These are phyloP conservation scores for Molossus molossus DNA, from an alignment of 2,797 vertebrate species.

Conservation along the genomic window DNA sequence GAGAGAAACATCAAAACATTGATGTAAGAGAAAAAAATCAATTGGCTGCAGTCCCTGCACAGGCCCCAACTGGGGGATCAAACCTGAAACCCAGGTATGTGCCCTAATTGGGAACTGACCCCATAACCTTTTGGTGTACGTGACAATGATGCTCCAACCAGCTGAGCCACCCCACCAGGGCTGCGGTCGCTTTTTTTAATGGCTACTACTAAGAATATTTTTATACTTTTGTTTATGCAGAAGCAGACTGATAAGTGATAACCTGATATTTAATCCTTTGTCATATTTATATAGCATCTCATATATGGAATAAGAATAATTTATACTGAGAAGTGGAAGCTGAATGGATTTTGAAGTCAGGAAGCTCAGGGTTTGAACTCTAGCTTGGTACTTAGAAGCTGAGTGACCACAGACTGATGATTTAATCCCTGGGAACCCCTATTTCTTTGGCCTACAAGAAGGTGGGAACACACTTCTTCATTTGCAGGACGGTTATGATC, in stretches of 20 bases:
- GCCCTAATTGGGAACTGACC: neutral
- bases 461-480: neutral
- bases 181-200: conserved; percentile 56
- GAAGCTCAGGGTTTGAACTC: conserved; percentile 20
- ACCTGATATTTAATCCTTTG: neutral
- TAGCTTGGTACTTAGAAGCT: neutral
- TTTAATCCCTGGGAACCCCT: neutral
- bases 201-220: conserved; percentile 15
- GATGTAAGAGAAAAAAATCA: neutral
- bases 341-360: neutral
- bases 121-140: neutral
- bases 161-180: neutral
- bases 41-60: too few species aligned
- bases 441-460: neutral
- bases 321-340: neutral
- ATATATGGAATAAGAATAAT: neutral
- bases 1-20: neutral
- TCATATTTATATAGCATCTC: neutral
- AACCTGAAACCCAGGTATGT: neutral
- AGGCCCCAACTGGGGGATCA: neutral
- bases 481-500: neutral
- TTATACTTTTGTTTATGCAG: neutral
- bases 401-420: neutral
- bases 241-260: neutral
- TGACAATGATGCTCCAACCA: neutral